Percentiles rank a stretch among this genome's conserved stretches.
Evolutionary conservation across 2,113 vertebrate species (phyloP).

Genomic region (Sprattus sprattus): DNA sequence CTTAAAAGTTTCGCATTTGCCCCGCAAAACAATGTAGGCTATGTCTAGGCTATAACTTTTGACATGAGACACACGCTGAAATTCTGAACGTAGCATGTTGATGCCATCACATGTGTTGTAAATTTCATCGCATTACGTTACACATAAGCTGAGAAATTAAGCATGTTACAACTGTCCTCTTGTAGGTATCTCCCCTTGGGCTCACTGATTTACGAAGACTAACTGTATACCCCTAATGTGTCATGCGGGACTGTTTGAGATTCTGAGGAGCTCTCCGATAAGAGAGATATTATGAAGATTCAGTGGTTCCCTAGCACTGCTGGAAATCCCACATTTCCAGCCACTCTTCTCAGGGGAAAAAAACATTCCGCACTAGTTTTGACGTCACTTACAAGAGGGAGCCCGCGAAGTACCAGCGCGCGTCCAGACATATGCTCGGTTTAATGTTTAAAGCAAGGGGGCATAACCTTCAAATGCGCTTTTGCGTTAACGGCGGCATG

Average conservation of each 20-base stretch:
- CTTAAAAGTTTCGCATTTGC: too few species aligned
- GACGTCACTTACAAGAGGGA: neutral
- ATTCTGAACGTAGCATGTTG: too few species aligned
- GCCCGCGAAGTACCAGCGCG: neutral
- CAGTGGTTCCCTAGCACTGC: neutral
- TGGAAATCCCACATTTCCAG: neutral
- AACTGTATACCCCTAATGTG: neutral
- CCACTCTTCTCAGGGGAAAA: neutral
- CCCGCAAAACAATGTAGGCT: too few species aligned
- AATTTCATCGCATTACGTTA: too few species aligned
- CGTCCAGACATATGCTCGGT: neutral
- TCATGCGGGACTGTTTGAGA: neutral
- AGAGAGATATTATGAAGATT: neutral
- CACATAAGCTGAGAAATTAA: too few species aligned
- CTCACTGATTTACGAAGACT: neutral
- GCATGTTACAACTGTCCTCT: too few species aligned
- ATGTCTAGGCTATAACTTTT: too few species aligned
- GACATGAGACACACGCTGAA: too few species aligned
- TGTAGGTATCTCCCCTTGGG: too few species aligned
- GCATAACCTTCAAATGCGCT: neutral
- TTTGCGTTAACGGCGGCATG: neutral
- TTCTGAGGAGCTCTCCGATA: neutral
- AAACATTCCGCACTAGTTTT: neutral
- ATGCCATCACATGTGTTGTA: too few species aligned
- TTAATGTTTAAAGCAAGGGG: neutral